phyloP scores from a whole-genome alignment of 2,113 vertebrate species.

The Coracopsis vasa region DNA sequence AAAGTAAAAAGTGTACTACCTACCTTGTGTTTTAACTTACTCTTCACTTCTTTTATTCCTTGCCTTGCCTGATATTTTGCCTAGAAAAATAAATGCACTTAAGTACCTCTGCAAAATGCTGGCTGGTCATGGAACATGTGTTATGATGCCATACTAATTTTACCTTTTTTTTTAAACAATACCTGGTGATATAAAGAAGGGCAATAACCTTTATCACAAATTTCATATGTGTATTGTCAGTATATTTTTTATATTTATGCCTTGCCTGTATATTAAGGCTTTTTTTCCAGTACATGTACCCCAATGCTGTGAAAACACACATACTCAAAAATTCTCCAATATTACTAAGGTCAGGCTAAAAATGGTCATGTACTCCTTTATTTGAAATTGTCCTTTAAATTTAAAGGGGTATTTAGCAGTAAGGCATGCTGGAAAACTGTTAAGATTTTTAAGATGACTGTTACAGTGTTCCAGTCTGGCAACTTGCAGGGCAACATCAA shows the following conservation, averaged over 20 bases:
- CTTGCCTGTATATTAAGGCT: neutral
- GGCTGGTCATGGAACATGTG: neutral
- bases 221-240: neutral
- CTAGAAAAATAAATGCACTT: conserved; percentile 67
- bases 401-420: neutral
- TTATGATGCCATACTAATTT: neutral
- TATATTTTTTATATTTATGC: neutral
- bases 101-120: neutral
- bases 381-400: conserved; percentile 7
- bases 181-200: neutral
- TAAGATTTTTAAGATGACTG: conserved; percentile 38
- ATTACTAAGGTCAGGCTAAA: neutral
- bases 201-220: neutral
- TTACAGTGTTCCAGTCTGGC: conserved; percentile 26
- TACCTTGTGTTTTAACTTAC: conserved; percentile 91
- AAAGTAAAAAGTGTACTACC: conserved; percentile 17
- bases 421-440: neutral
- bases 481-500: conserved; percentile 46
- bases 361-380: neutral
- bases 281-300: neutral
- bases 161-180: neutral
- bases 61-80: conserved; percentile 93
- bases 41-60: conserved; percentile 92
- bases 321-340: neutral
- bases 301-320: neutral